Percentiles rank a stretch among this genome's conserved stretches.
Conservation (phyloP, 2,888 invertebrate species). For the Dasysyrphus tricinctus region DNA sequence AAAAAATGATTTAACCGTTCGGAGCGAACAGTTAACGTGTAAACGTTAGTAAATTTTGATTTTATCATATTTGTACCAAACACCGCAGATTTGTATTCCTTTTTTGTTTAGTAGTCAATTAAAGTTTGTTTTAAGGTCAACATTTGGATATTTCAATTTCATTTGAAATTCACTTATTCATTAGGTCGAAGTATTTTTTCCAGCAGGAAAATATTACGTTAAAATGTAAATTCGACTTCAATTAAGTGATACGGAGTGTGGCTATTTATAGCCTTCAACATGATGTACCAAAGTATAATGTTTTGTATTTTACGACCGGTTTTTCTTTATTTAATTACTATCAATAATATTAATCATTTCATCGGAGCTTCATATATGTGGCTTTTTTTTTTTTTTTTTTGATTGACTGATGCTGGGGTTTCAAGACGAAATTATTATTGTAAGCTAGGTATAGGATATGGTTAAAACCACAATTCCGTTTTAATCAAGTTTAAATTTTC, state of each 20-base stretch:
- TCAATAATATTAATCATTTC: neutral
- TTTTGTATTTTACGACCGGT: neutral
- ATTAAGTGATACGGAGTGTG: neutral
- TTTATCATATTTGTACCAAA: too few relatives aligned
- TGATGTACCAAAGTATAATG: neutral
- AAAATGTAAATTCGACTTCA: neutral
- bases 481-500: neutral
- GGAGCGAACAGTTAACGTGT: too few relatives aligned
- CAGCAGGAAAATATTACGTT: too few relatives aligned
- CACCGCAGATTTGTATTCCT: too few relatives aligned
- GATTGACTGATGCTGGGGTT: neutral
- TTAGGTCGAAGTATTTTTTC: too few relatives aligned
- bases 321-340: neutral
- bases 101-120: too few relatives aligned
- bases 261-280: neutral
- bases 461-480: neutral
- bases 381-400: neutral
- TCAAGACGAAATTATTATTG: neutral
- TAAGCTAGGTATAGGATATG: neutral
- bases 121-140: too few relatives aligned
- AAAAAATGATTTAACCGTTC: too few relatives aligned
- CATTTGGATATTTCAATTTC: too few relatives aligned
- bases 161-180: too few relatives aligned
- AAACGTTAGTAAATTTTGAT: too few relatives aligned
- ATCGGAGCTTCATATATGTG: neutral